Evolutionary conservation across 2,797 vertebrate genomes (phyloP).

Genomic region (Uromys caudimaculatus): DNA sequence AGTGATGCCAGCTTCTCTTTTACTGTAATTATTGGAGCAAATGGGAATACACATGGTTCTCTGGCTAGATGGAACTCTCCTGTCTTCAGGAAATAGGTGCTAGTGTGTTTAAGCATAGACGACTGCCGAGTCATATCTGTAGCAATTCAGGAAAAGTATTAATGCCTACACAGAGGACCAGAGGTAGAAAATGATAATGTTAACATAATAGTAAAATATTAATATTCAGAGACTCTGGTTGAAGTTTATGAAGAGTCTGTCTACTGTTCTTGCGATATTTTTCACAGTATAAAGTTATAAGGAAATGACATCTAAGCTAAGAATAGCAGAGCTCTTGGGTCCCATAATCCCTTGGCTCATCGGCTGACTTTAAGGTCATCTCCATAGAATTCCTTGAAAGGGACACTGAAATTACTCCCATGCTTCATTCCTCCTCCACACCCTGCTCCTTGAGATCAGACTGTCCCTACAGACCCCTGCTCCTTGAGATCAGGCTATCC

Average conservation of each 20-base stretch:
- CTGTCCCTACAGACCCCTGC: neutral
- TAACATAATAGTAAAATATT: neutral
- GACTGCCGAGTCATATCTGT: neutral
- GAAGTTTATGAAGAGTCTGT: neutral
- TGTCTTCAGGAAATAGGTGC: neutral
- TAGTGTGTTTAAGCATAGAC: neutral
- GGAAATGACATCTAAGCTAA: constrained; percentile 15
- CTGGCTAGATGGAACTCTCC: neutral
- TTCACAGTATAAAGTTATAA: neutral
- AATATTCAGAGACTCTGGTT: neutral
- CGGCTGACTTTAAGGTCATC: neutral
- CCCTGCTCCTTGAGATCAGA: neutral
- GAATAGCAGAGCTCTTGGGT: neutral
- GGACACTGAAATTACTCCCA: neutral
- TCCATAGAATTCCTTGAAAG: neutral
- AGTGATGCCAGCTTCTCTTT: neutral
- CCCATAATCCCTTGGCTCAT: neutral
- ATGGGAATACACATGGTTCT: neutral
- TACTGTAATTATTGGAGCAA: neutral
- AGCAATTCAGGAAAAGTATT: neutral
- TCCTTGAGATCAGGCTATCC: too few relatives aligned
- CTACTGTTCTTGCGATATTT: neutral
- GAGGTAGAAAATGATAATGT: neutral
- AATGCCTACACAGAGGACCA: neutral
- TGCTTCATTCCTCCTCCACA: neutral